A percentile compares a stretch with the other conserved stretches of the same genome.
Conservation (phyloP, 2,113 vertebrate genomes). For the Gasterosteus aculeatus region DNA sequence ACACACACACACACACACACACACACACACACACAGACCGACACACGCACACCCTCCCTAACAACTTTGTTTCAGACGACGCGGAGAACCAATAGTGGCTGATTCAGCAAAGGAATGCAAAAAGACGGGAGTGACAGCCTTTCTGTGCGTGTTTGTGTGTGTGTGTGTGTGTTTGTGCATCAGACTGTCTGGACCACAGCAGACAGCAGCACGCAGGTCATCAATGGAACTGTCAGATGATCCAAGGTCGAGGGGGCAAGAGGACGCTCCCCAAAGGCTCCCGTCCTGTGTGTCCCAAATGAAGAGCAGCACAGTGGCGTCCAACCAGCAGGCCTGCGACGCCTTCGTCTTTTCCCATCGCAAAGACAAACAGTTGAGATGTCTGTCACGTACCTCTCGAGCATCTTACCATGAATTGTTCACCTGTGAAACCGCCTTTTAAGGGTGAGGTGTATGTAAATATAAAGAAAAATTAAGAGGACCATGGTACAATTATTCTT, state of each 20-base stretch:
- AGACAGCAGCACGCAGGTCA: slow-evolving; percentile 45
- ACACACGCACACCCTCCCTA: slow-evolving; percentile 41
- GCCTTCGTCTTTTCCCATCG: slow-evolving; percentile 85
- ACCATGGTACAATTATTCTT: background rate
- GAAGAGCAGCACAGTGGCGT: slow-evolving; percentile 83
- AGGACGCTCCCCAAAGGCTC: slow-evolving; percentile 74
- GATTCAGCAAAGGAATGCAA: slow-evolving; percentile 54
- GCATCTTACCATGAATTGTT: background rate
- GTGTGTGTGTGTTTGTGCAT: slow-evolving; percentile 2
- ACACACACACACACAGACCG: background rate
- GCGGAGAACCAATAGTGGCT: slow-evolving; percentile 53
- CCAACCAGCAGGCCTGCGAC: slow-evolving; percentile 89
- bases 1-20: background rate
- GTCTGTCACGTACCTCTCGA: background rate
- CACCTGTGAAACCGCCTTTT: background rate
- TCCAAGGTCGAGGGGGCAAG: slow-evolving; percentile 75
- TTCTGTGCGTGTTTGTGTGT: background rate
- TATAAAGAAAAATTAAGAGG: background rate
- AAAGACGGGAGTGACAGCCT: slow-evolving; percentile 38
- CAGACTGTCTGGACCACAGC: slow-evolving; percentile 22
- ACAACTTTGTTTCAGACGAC: slow-evolving; percentile 38
- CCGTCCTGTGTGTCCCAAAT: slow-evolving; percentile 67
- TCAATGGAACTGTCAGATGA: slow-evolving; percentile 71
- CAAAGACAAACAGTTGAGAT: slow-evolving; percentile 86
- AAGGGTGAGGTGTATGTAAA: background rate